phyloP scores from a whole-genome alignment of 1,140 invertebrate genomes.

The Eriosoma lanigerum region DNA sequence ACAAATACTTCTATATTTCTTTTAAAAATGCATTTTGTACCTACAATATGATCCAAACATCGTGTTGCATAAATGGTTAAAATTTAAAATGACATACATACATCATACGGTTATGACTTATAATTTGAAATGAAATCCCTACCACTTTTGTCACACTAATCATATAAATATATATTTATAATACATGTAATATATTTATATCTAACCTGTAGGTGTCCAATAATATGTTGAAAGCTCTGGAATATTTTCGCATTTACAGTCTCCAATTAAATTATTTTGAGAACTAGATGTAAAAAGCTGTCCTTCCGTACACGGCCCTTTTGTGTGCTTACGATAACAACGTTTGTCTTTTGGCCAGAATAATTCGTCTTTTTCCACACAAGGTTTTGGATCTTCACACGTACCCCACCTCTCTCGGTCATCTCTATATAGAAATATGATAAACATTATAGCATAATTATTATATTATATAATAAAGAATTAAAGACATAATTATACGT shows the following conservation, averaged over 20 bases:
- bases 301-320: constrained; percentile 74
- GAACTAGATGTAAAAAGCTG: constrained; percentile 61
- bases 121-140: no score
- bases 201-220: constrained; percentile 53
- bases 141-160: no score
- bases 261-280: constrained; percentile 51
- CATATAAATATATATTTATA: no score
- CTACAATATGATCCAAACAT: no score
- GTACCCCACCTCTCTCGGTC: constrained; percentile 65
- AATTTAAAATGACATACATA: no score
- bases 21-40: no score
- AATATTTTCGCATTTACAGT: constrained; percentile 54
- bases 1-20: no score
- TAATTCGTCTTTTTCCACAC: constrained; percentile 64
- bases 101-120: no score
- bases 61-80: no score
- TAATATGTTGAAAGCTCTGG: constrained; percentile 52
- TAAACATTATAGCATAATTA: no score
- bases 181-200: not conserved
- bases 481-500: no score
- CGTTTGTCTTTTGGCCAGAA: constrained; percentile 73
- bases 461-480: no score
- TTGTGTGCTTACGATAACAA: constrained; percentile 69
- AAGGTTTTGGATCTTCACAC: constrained; percentile 67
- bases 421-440: constrained; percentile 29